These are phyloP conservation scores for Bombus difficillimus DNA, from an alignment of 1,140 invertebrate genomes.

Conservation along the genomic window DNA sequence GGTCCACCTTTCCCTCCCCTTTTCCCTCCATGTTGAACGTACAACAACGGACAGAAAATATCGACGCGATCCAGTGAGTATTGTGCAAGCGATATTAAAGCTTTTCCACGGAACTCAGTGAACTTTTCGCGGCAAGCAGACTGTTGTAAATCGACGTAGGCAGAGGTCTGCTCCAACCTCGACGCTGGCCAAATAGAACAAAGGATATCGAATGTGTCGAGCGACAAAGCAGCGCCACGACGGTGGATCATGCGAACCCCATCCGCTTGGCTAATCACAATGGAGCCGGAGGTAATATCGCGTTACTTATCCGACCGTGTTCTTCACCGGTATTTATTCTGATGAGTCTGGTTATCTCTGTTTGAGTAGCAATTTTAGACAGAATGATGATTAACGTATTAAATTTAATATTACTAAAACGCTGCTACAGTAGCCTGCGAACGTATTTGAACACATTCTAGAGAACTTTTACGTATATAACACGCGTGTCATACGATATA, in stretches of 20 bases:
- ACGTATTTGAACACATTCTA: no score
- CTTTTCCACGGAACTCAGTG: slow-evolving; percentile 24
- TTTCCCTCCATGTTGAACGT: neutral
- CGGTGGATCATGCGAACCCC: neutral
- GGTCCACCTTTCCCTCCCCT: neutral
- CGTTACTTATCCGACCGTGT: neutral
- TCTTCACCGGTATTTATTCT: neutral
- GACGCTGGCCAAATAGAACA: neutral
- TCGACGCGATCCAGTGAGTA: slow-evolving; percentile 38
- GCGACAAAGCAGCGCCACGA: neutral
- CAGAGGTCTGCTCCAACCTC: neutral
- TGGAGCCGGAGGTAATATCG: neutral
- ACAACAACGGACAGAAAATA: slow-evolving; percentile 53
- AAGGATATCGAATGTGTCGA: neutral
- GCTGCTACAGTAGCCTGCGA: no score
- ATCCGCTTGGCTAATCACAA: slow-evolving; percentile 2
- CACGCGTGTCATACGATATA: no score
- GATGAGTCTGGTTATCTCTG: neutral
- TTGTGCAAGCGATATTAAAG: slow-evolving; percentile 42
- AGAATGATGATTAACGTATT: neutral
- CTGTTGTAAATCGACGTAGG: slow-evolving; percentile 19
- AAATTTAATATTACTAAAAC: neutral
- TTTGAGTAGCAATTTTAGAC: neutral
- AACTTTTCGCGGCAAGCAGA: slow-evolving; percentile 32
- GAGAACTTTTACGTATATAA: no score